A percentile compares a stretch with the other conserved stretches of the same genome.
phyloP scores from a whole-genome alignment of 2,113 vertebrate species.

The Chrysemys picta region DNA sequence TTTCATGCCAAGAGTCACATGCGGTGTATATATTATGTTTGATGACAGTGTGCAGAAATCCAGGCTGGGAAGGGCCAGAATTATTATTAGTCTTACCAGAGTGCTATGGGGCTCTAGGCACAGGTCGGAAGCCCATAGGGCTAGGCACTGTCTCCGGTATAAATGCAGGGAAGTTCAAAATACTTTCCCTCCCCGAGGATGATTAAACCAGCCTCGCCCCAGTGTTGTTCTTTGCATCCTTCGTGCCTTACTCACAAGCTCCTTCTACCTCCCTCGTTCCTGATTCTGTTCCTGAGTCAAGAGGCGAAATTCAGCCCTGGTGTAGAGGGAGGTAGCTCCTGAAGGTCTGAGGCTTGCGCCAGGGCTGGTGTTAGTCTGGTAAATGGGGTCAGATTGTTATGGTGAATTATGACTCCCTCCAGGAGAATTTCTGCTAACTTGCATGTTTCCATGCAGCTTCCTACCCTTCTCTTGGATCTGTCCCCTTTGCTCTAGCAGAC shows the following conservation, averaged over 20 bases:
- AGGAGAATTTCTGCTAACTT: not conserved
- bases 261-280: constrained; percentile 49
- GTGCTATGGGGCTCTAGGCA: not conserved
- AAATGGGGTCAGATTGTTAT: not conserved
- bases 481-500: constrained; percentile 29
- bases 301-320: not conserved
- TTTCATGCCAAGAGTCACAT: not conserved
- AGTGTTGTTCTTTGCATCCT: not conserved
- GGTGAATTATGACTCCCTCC: not conserved
- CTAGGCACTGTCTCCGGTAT: not conserved
- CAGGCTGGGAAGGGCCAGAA: not conserved
- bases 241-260: not conserved
- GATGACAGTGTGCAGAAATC: not conserved
- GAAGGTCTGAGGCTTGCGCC: not conserved
- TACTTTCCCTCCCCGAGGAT: not conserved
- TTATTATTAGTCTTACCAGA: not conserved
- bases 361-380: not conserved
- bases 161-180: not conserved
- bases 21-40: not conserved
- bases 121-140: not conserved
- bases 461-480: not conserved
- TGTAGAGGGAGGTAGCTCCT: not conserved
- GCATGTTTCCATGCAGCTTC: not conserved
- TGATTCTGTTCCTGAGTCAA: not conserved
- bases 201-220: not conserved